Evolutionary conservation across 2,888 invertebrate species (phyloP).

Genomic region (Ectobius pallidus): DNA sequence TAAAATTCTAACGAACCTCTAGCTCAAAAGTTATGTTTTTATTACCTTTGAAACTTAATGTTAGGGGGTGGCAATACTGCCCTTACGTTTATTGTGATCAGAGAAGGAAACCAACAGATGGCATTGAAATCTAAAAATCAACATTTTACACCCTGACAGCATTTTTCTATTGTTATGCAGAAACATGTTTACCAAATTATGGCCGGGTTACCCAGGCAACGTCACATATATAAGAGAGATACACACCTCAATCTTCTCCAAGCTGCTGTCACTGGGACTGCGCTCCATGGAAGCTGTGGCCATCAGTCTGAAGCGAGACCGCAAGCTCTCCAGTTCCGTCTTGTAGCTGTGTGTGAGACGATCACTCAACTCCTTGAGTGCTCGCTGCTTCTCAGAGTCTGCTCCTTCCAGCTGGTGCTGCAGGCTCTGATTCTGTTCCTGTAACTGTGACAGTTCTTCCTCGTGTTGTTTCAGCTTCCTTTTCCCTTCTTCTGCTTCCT

Average conservation of each 20-base stretch:
- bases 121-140: no score
- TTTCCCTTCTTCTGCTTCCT: constrained; percentile 58
- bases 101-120: no score
- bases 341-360: constrained; percentile 74
- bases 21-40: no score
- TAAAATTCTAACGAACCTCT: no score
- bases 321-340: constrained; percentile 76
- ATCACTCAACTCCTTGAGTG: constrained; percentile 71
- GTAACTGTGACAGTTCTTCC: constrained; percentile 40
- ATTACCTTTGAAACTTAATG: no score
- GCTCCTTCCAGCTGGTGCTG: constrained; percentile 46
- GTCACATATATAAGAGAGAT: no score
- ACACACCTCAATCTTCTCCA: constrained; percentile 71
- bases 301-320: constrained; percentile 76
- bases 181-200: no score
- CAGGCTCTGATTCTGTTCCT: constrained; percentile 23
- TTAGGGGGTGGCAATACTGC: no score
- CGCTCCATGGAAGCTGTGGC: constrained; percentile 74
- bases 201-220: no score
- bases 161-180: no score
- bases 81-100: no score
- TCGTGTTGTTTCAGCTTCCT: constrained; percentile 49
- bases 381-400: constrained; percentile 60
- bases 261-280: constrained; percentile 77
- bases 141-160: no score